Conservation (phyloP, 2,797 vertebrate species). For the Microchirus variegatus region DNA sequence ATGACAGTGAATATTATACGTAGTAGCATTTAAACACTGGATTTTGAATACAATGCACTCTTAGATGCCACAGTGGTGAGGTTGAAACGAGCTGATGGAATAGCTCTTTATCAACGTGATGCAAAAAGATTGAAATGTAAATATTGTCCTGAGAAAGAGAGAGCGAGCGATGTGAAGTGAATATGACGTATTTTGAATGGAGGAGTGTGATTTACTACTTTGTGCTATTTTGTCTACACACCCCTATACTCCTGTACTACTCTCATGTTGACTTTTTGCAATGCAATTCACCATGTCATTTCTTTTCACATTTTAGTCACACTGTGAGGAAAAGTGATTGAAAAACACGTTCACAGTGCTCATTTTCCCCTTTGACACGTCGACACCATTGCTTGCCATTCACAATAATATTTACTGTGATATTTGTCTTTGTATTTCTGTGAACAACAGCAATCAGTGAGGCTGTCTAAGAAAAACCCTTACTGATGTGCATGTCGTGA, state of each 20-base stretch:
- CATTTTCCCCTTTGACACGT: constrained; percentile 41
- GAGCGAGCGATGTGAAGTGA: constrained; percentile 17
- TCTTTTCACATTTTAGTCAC: constrained; percentile 9
- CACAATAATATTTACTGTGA: constrained; percentile 29
- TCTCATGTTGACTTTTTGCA: constrained; percentile 42
- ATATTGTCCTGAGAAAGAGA: constrained; percentile 38
- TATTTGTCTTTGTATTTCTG: constrained; percentile 39
- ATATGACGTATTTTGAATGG: constrained; percentile 24
- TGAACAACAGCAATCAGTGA: constrained; percentile 30
- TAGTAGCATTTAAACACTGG: constrained; percentile 13
- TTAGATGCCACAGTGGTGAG: background rate
- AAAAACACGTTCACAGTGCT: constrained; percentile 34
- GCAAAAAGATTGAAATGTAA: constrained; percentile 70
- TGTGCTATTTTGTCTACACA: constrained; percentile 53
- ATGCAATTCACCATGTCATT: constrained; percentile 34
- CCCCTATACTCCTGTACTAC: constrained; percentile 44
- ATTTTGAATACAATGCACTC: background rate
- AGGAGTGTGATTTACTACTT: constrained; percentile 46
- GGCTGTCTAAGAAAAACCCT: constrained; percentile 15
- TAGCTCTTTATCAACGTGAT: constrained; percentile 52
- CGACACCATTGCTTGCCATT: constrained; percentile 28
- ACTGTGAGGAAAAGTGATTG: constrained; percentile 29
- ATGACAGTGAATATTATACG: constrained; percentile 22
- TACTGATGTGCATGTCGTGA: constrained; percentile 15
- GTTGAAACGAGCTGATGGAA: constrained; percentile 23